These are phyloP conservation scores for Peromyscus leucopus DNA, from an alignment of 2,113 vertebrate species.

Conservation along the genomic window DNA sequence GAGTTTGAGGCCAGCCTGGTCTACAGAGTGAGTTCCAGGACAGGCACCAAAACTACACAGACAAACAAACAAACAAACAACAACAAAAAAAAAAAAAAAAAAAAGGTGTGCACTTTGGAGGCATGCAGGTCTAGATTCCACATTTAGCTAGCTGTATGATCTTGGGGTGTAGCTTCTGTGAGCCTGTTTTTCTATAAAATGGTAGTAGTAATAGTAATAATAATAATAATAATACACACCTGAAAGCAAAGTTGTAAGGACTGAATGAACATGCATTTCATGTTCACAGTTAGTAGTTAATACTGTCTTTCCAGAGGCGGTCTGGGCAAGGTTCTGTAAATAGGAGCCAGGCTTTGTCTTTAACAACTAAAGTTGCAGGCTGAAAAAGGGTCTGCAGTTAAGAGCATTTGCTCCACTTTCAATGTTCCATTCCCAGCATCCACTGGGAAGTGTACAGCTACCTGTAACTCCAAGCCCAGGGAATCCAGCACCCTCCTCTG, in stretches of 20 bases:
- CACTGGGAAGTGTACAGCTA: not conserved
- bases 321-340: not conserved
- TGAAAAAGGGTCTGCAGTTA: not conserved
- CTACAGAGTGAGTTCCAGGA: no score
- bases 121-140: not conserved
- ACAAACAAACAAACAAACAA: no score
- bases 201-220: not conserved
- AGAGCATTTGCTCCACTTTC: not conserved
- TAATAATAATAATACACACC: not conserved
- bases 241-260: conserved; percentile 8
- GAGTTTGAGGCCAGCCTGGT: no score
- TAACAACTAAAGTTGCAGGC: not conserved
- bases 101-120: not conserved
- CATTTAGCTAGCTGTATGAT: not conserved
- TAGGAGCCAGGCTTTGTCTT: not conserved
- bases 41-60: no score
- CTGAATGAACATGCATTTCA: not conserved
- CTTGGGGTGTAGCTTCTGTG: not conserved
- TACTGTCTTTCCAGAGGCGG: conserved; percentile 2
- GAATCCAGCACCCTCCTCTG: not conserved
- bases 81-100: no score
- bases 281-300: not conserved
- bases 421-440: not conserved
- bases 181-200: conserved; percentile 38
- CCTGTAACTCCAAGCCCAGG: not conserved